These are phyloP conservation scores for Xestoiulus laeticollis DNA, from an alignment of 2,888 invertebrate genomes.

Conservation along the genomic window DNA sequence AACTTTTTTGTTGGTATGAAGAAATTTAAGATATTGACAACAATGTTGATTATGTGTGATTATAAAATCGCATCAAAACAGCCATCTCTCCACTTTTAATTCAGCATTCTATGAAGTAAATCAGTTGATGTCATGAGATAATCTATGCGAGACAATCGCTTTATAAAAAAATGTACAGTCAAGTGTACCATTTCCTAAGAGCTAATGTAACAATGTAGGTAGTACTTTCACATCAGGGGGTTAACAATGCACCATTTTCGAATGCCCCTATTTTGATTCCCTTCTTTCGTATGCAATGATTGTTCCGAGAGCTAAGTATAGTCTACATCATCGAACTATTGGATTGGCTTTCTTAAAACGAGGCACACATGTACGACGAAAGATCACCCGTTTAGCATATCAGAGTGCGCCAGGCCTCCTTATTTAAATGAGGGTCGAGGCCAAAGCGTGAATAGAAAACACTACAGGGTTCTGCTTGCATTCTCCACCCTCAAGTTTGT, in stretches of 20 bases:
- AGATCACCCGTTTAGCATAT: conserved; percentile 26
- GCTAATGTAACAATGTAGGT: not conserved
- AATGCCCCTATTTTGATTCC: not conserved
- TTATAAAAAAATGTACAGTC: no score
- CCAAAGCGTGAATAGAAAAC: conserved; percentile 17
- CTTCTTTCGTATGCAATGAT: conserved; percentile 18
- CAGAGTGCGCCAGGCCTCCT: conserved; percentile 26
- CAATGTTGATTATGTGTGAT: no score
- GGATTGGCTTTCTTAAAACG: conserved; percentile 26
- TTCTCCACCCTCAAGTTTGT: not conserved
- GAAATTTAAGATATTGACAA: no score
- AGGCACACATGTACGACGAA: conserved; percentile 9
- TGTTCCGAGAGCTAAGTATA: conserved; percentile 26
- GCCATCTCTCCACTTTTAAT: no score
- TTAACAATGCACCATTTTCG: not conserved
- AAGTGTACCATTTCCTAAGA: not conserved
- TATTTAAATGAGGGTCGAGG: conserved; percentile 26
- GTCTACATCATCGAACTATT: conserved; percentile 18
- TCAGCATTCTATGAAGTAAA: no score
- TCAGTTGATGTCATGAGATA: no score
- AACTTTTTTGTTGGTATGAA: no score
- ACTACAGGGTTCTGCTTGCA: conserved; percentile 10
- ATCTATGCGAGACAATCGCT: no score
- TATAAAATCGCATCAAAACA: no score
- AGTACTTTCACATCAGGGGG: not conserved